These are phyloP conservation scores for Brachionus koreanus DNA, from an alignment of 1,140 invertebrate species.

Conservation along the genomic window DNA sequence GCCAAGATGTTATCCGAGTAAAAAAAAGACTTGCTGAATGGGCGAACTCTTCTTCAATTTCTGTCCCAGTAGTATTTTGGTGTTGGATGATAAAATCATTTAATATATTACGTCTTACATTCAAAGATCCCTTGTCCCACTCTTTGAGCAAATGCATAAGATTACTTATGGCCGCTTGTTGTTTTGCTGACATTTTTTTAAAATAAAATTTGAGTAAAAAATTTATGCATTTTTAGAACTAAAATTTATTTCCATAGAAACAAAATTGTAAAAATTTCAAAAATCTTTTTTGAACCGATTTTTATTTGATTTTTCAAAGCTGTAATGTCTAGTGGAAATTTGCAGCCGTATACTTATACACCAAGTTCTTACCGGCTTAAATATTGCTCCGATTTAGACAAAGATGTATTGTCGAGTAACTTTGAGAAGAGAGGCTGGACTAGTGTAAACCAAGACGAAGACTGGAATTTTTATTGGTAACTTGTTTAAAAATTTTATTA, in stretches of 20 bases:
- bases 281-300: neutral
- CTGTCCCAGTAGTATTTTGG: slow-evolving; percentile 57
- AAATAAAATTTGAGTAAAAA: slow-evolving; percentile 16
- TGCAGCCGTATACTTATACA: neutral
- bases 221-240: neutral
- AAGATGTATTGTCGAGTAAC: slow-evolving; percentile 87
- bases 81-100: slow-evolving; percentile 56
- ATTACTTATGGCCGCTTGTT: slow-evolving; percentile 54
- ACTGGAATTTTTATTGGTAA: slow-evolving; percentile 91
- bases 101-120: slow-evolving; percentile 53
- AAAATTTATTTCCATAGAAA: slow-evolving; percentile 9
- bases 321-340: slow-evolving; percentile 7
- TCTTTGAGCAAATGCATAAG: slow-evolving; percentile 55
- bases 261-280: neutral
- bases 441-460: slow-evolving; percentile 82
- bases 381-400: slow-evolving; percentile 87
- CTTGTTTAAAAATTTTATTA: slow-evolving; percentile 36
- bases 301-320: neutral
- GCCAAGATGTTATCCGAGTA: slow-evolving; percentile 56
- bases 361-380: slow-evolving; percentile 46
- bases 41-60: slow-evolving; percentile 57
- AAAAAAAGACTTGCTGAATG: slow-evolving; percentile 59
- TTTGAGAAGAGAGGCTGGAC: slow-evolving; percentile 88
- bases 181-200: slow-evolving; percentile 55
- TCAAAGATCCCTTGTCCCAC: slow-evolving; percentile 57